Evolutionary conservation across 2,797 vertebrate genomes (phyloP).

Genomic region (Lacerta agilis): DNA sequence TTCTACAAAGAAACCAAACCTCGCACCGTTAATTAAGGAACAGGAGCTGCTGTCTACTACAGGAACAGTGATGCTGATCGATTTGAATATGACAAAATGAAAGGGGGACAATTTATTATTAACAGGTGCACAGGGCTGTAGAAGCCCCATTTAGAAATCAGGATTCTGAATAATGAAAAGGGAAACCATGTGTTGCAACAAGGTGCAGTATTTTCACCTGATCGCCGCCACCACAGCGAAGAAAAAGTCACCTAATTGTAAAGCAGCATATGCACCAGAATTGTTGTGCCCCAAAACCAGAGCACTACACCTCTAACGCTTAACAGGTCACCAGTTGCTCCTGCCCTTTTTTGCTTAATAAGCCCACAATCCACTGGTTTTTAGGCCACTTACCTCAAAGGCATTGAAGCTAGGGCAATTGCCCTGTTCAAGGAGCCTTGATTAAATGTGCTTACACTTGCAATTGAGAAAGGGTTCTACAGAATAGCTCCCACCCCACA

Average conservation of each 20-base stretch:
- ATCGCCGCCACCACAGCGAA: not conserved
- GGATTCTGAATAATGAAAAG: not conserved
- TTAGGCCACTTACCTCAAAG: not conserved
- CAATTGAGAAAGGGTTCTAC: not conserved
- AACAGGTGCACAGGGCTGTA: not conserved
- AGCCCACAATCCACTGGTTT: not conserved
- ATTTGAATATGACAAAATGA: not conserved
- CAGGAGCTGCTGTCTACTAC: not conserved
- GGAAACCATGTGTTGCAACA: not conserved
- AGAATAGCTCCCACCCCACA: not conserved
- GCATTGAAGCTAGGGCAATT: too few relatives aligned
- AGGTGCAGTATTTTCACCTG: not conserved
- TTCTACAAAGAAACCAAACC: not conserved
- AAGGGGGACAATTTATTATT: not conserved
- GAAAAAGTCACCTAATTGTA: not conserved
- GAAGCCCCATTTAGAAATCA: not conserved
- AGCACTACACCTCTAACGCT: not conserved
- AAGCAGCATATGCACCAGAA: not conserved
- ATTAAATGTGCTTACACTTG: not conserved
- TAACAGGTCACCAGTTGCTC: not conserved
- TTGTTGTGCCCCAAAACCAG: not conserved
- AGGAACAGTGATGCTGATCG: not conserved
- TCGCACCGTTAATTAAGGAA: not conserved
- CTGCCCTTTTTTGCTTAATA: not conserved
- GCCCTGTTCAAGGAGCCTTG: not conserved